Evolutionary conservation across 1,140 invertebrate species (phyloP).

Genomic region (Leptinotarsa texana): DNA sequence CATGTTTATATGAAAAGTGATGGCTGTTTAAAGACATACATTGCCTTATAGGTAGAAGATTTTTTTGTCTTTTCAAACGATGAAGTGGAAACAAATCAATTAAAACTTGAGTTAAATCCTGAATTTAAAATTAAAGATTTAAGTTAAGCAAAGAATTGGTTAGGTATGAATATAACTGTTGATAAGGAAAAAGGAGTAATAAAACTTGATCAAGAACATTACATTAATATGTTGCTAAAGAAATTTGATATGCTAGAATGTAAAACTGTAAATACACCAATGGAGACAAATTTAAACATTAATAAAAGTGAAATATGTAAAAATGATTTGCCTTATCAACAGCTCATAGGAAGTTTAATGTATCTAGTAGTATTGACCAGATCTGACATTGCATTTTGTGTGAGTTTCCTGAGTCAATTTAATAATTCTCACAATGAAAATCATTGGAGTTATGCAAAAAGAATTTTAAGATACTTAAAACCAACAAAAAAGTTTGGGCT

Average conservation of each 20-base stretch:
- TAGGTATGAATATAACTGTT: neutral
- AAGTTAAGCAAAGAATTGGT: neutral
- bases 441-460: too few species aligned
- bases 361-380: too few species aligned
- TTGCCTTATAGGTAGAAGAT: constrained; percentile 28
- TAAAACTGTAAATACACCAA: neutral
- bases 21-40: neutral
- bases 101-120: too few species aligned
- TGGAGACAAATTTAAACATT: neutral
- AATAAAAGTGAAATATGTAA: neutral
- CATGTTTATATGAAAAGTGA: constrained; percentile 36
- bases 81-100: too few species aligned
- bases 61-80: constrained; percentile 7
- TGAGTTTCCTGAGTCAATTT: too few species aligned
- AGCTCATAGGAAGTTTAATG: too few species aligned
- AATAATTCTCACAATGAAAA: too few species aligned
- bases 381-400: too few species aligned
- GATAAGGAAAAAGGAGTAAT: neutral
- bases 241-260: neutral
- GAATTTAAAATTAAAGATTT: neutral
- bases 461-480: too few species aligned
- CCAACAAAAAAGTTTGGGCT: too few species aligned
- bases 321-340: neutral
- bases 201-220: neutral
- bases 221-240: neutral